phyloP scores from a whole-genome alignment of 2,888 invertebrate genomes.

The Leptura quadrifasciata region DNA sequence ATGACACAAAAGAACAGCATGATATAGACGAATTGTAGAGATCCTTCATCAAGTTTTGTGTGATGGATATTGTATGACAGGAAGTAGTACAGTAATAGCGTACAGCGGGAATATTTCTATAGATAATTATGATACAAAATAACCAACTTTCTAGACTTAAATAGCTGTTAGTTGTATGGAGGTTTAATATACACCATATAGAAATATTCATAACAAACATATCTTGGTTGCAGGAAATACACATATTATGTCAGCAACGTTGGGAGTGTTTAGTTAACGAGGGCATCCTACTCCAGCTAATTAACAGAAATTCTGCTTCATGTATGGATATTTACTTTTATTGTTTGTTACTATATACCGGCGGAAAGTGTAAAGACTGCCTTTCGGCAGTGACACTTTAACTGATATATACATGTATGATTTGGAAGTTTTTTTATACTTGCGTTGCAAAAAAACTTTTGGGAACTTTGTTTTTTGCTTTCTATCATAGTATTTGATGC shows the following conservation, averaged over 20 bases:
- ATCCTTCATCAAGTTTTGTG: neutral
- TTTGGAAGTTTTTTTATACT: too few relatives aligned
- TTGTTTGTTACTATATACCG: too few relatives aligned
- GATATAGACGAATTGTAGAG: neutral
- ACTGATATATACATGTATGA: too few relatives aligned
- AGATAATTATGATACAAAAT: neutral
- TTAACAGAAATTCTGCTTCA: too few relatives aligned
- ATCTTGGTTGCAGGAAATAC: neutral
- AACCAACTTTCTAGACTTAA: neutral
- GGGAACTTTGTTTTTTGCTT: too few relatives aligned
- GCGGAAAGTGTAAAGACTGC: too few relatives aligned
- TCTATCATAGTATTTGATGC: too few relatives aligned
- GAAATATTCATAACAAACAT: neutral
- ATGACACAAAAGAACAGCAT: neutral
- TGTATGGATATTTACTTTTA: too few relatives aligned
- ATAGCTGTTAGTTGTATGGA: neutral
- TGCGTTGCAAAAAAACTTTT: too few relatives aligned
- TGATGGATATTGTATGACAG: neutral
- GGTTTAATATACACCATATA: neutral
- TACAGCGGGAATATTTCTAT: neutral
- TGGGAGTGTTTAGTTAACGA: neutral
- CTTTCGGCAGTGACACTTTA: too few relatives aligned
- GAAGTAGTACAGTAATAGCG: too few relatives aligned
- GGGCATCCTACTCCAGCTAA: neutral
- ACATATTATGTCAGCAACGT: neutral